Evolutionary conservation across 2,888 invertebrate species (phyloP).

Genomic region (Hirudinaria manillensis): DNA sequence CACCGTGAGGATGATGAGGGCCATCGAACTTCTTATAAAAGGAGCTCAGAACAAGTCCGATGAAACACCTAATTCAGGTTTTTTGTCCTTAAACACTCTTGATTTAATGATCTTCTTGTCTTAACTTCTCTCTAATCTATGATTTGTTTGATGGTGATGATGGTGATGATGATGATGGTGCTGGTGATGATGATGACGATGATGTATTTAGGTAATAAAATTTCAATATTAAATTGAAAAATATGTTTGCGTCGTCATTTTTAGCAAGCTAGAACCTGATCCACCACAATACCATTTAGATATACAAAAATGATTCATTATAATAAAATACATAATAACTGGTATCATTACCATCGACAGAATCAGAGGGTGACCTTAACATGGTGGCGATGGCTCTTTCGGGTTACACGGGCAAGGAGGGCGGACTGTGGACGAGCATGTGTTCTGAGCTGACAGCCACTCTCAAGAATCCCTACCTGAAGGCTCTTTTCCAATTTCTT

Average conservation of each 20-base stretch:
- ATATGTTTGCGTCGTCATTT: too few species aligned
- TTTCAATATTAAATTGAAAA: too few species aligned
- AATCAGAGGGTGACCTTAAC: constrained; percentile 40
- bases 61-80: too few species aligned
- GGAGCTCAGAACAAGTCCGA: constrained; percentile 13
- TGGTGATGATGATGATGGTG: not conserved
- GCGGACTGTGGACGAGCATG: constrained; percentile 69
- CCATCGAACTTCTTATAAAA: constrained; percentile 55
- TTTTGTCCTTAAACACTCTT: too few species aligned
- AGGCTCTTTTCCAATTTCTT: constrained; percentile 83
- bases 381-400: constrained; percentile 69
- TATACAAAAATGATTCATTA: too few species aligned
- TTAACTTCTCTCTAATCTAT: too few species aligned
- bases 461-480: constrained; percentile 80
- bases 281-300: too few species aligned
- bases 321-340: too few species aligned
- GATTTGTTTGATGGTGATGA: not conserved
- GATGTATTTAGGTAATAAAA: too few species aligned
- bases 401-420: constrained; percentile 77
- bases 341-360: too few species aligned
- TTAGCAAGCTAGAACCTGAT: too few species aligned
- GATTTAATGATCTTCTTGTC: too few species aligned
- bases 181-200: not conserved
- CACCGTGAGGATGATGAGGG: constrained; percentile 74
- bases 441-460: constrained; percentile 69